Evolutionary conservation across 2,888 invertebrate genomes (phyloP), one percentile per base, ranked within the genome.

Genomic region (Sylvicola fuscatus): DNA sequence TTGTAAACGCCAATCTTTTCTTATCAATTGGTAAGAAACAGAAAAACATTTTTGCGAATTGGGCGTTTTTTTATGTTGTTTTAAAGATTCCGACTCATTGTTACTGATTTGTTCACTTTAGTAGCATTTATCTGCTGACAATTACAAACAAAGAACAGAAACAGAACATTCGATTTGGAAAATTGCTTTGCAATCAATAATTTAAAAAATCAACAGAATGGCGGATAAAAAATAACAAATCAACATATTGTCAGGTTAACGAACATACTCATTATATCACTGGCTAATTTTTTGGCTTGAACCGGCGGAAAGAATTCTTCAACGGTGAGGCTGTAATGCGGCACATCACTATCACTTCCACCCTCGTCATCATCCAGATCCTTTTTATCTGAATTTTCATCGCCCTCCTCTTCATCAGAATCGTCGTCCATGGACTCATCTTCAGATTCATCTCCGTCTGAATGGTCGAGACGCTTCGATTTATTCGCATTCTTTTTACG

Each of bases 261-360:
- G 8, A 21, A 44, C 47, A 44, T 48, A 58, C 59, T 54, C 33
- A 58, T 40, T 12, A 61, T 61, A 48, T 66, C 64, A 41, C 64
- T 56, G 11, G 63, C 56, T 35, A 60, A 48, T 42, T 52, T 40
- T 33, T 53, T 52, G 10, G 58, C 56, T 32, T 67, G 65, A 12
- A 48, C 49, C 2, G 61, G 50, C 43, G 69, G 61, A 53, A 69
- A 73, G 46, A 70, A 73, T 44, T 72, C 70, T 48, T 74, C 73
- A 14, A 74, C 69, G 33, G 70, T 69, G 3, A 74, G 55, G 34
- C 72, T 72, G 2, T 72, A 64, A 50, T 71, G 68, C 39, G 68
- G 69, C 14, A 58, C 52, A 2, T 52, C 48, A 48, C 50, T 13
- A 14, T 17, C 32, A 15, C 17, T 38, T 43, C 3, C 32, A 27